Evolutionary conservation across 2,888 invertebrate species (phyloP).

Genomic region (Cacoxenus indagator): DNA sequence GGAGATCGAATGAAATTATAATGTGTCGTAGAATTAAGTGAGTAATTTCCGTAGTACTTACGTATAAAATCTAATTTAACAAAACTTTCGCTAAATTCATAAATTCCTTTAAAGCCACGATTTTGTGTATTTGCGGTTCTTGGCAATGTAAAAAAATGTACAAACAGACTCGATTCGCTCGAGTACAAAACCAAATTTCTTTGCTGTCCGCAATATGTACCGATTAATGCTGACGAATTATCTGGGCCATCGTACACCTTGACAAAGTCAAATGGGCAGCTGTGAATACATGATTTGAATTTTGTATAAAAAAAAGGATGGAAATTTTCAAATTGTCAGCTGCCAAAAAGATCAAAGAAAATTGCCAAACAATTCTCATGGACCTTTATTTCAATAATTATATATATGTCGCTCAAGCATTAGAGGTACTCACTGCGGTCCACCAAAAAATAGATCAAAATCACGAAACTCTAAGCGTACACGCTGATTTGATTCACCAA

Average conservation of each 20-base stretch:
- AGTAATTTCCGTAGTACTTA: constrained; percentile 57
- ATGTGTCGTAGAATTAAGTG: constrained; percentile 3
- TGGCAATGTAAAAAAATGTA: constrained; percentile 91
- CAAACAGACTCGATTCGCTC: constrained; percentile 89
- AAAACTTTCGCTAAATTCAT: constrained; percentile 98
- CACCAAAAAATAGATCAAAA: constrained; percentile 98
- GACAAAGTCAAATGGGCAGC: constrained; percentile 98
- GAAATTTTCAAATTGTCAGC: no score
- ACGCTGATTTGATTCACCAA: constrained; percentile 89
- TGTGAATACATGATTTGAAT: constrained; percentile 64
- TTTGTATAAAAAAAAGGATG: not conserved
- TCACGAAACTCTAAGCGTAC: constrained; percentile 96
- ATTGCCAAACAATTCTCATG: constrained; percentile 14
- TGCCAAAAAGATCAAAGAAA: constrained; percentile 49
- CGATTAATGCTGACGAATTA: constrained; percentile 90
- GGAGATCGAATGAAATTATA: constrained; percentile 16
- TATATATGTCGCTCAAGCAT: constrained; percentile 47
- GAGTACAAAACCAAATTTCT: constrained; percentile 96
- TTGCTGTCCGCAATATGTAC: constrained; percentile 97
- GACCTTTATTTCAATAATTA: constrained; percentile 52
- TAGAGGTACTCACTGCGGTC: constrained; percentile 89
- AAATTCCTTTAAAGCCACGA: constrained; percentile 98
- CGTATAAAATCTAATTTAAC: constrained; percentile 92
- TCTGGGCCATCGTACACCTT: constrained; percentile 96
- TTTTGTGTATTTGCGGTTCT: constrained; percentile 95